Evolutionary conservation across 2,797 vertebrate genomes (phyloP), one percentile per base, ranked within the genome.

Genomic region (Denticeps clupeoides): DNA sequence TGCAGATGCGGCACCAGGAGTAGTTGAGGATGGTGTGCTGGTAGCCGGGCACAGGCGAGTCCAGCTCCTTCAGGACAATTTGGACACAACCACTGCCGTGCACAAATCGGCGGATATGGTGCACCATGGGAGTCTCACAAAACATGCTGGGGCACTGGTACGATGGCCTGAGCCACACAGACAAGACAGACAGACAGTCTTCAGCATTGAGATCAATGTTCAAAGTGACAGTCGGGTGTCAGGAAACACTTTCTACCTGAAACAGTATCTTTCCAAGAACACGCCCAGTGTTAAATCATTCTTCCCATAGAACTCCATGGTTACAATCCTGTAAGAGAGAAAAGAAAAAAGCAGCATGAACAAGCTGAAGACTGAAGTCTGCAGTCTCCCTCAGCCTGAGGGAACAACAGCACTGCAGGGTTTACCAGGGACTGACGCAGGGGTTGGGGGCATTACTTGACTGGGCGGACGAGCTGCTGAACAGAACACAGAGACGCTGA

Each of bases 271-370:
- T 73, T 99, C 95, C 70, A 99, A 69, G 78, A 99, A 99, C 31
- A 99, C 84, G 2, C 95, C 95, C 6, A 99, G 79, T 4, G 92
- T 98, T 51, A 99, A 80, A 62, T 99, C 95, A 53, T 99, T 98
- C 81, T 97, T 99, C 16, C 93, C 91, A 48, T 99, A 99, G 69
- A 98, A 99, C 60, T 98, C 95, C 95, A 98, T 99, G 1, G 92
- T 94, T 59, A 98, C 95, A 53, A 97, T 97, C 95, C 95, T 98
- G 71, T 52, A 25, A 16, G 22, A 4, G 11, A 37, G 21, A 12
- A 1, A 41, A 28, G 2, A 7, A 7, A 7, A 3, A 40, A 31
- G 7, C 13, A 33, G 10, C 2, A 18, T 38, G 16, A 18, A 38
- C 21, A 35, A 15, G 7, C 16, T 18, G 38, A 11, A 7, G 2